Percentiles rank a stretch among this genome's conserved stretches.
Conservation (phyloP, 2,797 vertebrate genomes). For the Pipistrellus pipistrellus region DNA sequence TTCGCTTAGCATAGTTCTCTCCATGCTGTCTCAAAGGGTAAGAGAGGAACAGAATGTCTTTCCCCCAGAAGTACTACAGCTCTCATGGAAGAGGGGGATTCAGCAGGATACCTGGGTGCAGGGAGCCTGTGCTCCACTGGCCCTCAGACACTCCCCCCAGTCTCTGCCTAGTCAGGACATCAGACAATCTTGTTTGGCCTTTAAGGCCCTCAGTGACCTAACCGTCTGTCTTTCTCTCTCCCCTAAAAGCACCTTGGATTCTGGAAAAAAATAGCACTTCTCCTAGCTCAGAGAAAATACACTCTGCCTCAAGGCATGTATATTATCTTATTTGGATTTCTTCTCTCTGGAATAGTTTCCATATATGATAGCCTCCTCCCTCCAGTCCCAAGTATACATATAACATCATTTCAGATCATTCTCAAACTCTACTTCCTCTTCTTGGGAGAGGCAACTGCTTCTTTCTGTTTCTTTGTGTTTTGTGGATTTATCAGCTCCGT, state of each 20-base stretch:
- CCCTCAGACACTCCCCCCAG: no score
- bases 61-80: background rate
- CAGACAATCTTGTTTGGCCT: background rate
- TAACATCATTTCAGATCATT: background rate
- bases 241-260: background rate
- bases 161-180: background rate
- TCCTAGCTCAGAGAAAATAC: background rate
- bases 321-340: background rate
- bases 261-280: background rate
- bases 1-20: background rate
- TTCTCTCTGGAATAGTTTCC: background rate
- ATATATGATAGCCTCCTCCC: background rate
- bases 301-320: background rate
- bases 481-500: background rate
- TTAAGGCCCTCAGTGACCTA: background rate
- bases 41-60: background rate
- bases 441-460: background rate
- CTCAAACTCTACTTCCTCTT: background rate
- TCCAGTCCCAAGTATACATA: no score
- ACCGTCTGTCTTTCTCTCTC: background rate
- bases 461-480: background rate
- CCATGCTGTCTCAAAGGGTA: background rate
- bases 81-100: background rate
- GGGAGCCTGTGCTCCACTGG: background rate
- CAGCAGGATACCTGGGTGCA: background rate